Base-by-base conservation (phyloP, 2,113 vertebrate species). In the Petrocephalus zakoni region DNA sequence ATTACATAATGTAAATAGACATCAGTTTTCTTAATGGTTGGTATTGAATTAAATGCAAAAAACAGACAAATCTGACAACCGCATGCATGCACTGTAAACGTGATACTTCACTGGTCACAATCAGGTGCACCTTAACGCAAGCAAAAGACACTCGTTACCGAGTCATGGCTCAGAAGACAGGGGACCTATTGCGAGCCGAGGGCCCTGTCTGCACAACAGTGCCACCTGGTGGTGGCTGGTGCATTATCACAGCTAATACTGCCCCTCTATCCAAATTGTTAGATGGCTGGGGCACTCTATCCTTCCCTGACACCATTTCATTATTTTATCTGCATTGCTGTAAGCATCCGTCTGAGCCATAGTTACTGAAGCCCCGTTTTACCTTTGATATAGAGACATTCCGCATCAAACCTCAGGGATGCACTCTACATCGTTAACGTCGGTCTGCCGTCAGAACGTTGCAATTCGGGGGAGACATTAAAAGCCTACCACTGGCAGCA, bases 1-100 rank as follows among this genome's bases (percentile, higher is more conserved):
- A n/a, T 85, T 85, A 52, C 34, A 78, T 78, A 37, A 37, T 78
- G 61, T 68, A 68, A 68, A 82, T 82, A 82, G 78, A 22, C 25
- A n/a, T 84, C 21, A 0, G 34, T 84, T 84, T 84, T 25, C 37
- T 78, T 78, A 78, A 78, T 19, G 72, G 72, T 29, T 42, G 72
- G 34, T 78, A 42, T 78, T 37, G 72, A 78, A 78, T 42, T 42
- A 78, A 78, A 42, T 78, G 72, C 72, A 78, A 78, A 34, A 2
- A 11, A 75, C 61, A 68, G 61, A 78, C 29, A 37, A 55, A 75
- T 37, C 53, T 83, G 34, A 47, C 34, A 19, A 55, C 87, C 51
- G 49, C 21, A 51, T 7, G n/a, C 64, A 37, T 42, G 25, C 49
- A 55, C 47, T 47, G 68, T 88, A 88, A 88, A 88, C 68, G 19